Percentiles rank a stretch among this genome's conserved stretches.
Evolutionary conservation across 30 jellyfish, hydroid and myxozoan genomes (phyloP).

Genomic region (Cassiopea xamachana): DNA sequence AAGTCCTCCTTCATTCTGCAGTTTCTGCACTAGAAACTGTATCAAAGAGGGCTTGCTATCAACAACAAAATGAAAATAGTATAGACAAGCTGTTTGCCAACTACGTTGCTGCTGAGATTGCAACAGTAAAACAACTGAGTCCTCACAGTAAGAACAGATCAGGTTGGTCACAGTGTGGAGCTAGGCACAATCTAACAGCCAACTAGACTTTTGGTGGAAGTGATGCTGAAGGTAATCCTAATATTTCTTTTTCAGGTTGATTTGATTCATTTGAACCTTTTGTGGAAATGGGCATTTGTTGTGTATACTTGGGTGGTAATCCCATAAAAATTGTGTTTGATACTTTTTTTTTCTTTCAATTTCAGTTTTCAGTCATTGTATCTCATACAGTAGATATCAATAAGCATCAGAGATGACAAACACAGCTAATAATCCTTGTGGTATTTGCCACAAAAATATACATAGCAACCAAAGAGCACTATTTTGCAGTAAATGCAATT

Average conservation of each 20-base stretch:
- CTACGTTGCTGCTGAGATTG: neutral
- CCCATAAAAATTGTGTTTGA: neutral
- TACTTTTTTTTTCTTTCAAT: neutral
- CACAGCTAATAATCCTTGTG: conserved; percentile 18
- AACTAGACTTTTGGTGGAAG: neutral
- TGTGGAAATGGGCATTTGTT: neutral
- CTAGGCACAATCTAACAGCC: neutral
- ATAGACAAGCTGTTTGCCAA: too few species aligned
- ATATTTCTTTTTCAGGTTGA: neutral
- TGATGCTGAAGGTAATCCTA: neutral
- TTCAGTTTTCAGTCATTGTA: neutral
- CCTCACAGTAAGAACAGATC: conserved; percentile 7
- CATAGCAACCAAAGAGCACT: neutral
- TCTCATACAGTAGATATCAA: neutral
- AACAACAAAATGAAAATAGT: too few species aligned
- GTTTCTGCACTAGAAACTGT: too few species aligned
- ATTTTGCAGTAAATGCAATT: neutral
- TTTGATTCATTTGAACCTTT: neutral
- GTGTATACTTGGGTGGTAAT: neutral
- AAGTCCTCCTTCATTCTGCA: too few species aligned
- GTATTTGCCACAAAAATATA: conserved; percentile 47
- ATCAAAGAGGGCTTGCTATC: too few species aligned
- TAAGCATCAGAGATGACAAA: conserved; percentile 7
- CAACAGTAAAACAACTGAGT: neutral
- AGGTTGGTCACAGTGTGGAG: neutral